Percentiles rank a stretch among this genome's conserved stretches.
Evolutionary conservation across 2,888 invertebrate genomes (phyloP).

Genomic region (Byasa hedistus): DNA sequence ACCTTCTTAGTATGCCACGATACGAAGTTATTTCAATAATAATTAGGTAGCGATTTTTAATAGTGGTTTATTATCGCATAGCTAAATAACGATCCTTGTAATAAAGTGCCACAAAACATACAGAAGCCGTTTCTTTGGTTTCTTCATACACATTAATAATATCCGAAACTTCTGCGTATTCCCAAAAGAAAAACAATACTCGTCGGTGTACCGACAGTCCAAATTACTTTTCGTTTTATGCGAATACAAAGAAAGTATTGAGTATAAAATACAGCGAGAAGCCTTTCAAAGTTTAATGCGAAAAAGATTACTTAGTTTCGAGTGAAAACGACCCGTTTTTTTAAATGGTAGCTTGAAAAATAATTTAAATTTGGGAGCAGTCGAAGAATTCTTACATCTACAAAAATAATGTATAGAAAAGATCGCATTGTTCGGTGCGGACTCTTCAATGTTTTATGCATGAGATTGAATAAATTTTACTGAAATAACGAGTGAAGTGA

Average conservation of each 20-base stretch:
- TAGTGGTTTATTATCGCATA: neutral
- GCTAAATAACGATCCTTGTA: neutral
- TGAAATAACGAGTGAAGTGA: conserved; percentile 3
- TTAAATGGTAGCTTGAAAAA: conserved; percentile 13
- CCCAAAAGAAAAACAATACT: conserved; percentile 39
- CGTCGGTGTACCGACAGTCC: conserved; percentile 33
- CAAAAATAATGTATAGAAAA: conserved; percentile 16
- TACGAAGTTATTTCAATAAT: conserved; percentile 8
- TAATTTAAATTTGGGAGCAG: conserved; percentile 18
- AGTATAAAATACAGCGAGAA: conserved; percentile 31
- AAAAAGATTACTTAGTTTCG: conserved; percentile 32
- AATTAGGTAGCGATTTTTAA: conserved; percentile 13
- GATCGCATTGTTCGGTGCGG: conserved; percentile 15
- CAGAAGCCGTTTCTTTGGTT: neutral
- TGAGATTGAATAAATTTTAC: conserved; percentile 10
- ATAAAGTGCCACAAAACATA: neutral
- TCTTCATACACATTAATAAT: conserved; percentile 7
- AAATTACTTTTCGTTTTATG: conserved; percentile 38
- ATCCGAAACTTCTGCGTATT: conserved; percentile 29
- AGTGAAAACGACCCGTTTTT: conserved; percentile 26
- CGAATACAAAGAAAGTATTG: conserved; percentile 32
- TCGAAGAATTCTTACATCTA: conserved; percentile 9
- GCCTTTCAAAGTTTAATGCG: conserved; percentile 33
- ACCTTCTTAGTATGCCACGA: conserved; percentile 6
- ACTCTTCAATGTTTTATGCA: conserved; percentile 9